These are phyloP conservation scores for Cheirogaleus medius DNA, from an alignment of 2,113 vertebrate species.

Conservation along the genomic window DNA sequence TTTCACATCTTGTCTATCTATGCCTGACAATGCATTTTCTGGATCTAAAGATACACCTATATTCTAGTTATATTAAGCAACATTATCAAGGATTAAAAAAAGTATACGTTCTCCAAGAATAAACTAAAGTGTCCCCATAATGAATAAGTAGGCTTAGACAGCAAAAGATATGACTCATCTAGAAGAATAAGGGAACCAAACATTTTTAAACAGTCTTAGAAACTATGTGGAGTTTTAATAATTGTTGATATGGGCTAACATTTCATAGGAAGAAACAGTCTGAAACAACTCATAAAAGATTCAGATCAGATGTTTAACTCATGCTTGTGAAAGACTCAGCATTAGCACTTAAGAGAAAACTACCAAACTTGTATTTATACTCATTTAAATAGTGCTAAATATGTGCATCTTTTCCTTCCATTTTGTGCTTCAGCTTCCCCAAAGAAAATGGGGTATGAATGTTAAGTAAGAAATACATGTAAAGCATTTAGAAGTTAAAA, in stretches of 20 bases:
- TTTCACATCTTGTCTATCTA: neutral
- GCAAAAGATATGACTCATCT: neutral
- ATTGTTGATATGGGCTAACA: neutral
- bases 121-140: neutral
- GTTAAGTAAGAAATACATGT: neutral
- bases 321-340: neutral
- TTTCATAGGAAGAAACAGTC: neutral
- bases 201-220: neutral
- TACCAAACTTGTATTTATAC: neutral
- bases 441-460: neutral
- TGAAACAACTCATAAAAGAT: neutral
- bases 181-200: neutral
- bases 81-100: neutral
- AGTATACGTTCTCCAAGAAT: neutral
- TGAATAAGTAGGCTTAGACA: neutral
- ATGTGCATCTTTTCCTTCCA: neutral
- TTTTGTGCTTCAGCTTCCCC: neutral
- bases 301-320: neutral
- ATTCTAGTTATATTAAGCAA: neutral
- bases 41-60: neutral
- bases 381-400: neutral
- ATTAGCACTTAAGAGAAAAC: neutral
- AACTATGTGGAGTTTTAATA: neutral
- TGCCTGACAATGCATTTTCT: neutral
- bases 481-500: constrained; percentile 20